Evolutionary conservation across 2,888 invertebrate genomes (phyloP).

Genomic region (Phalera bucephala): DNA sequence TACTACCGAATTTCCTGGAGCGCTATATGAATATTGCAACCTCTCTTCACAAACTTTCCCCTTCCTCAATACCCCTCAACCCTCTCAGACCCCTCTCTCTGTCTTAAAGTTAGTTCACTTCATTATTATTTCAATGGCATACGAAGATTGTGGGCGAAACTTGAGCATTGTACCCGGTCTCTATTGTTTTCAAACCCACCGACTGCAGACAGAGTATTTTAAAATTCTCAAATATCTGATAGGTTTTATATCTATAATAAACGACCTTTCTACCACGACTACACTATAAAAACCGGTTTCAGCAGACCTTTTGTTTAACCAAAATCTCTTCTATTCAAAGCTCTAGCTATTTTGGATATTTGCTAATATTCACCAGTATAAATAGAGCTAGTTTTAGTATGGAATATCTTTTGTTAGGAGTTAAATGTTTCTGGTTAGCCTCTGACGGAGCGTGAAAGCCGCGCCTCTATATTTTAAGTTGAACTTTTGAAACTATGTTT

Average conservation of each 20-base stretch:
- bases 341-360: neutral
- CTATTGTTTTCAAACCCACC: constrained; percentile 11
- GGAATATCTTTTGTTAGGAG: neutral
- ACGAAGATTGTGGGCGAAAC: constrained; percentile 7
- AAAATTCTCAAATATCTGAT: constrained; percentile 11
- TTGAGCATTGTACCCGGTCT: constrained; percentile 11
- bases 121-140: constrained; percentile 25
- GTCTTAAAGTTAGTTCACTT: constrained; percentile 9
- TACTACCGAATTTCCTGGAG: constrained; percentile 2
- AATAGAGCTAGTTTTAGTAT: neutral
- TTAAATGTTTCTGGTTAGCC: neutral
- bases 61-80: neutral
- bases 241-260: constrained; percentile 10
- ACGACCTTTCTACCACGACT: neutral
- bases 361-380: neutral
- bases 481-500: neutral
- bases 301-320: neutral
- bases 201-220: constrained; percentile 4
- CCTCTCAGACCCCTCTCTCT: constrained; percentile 9
- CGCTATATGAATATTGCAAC: constrained; percentile 30
- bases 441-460: constrained; percentile 9
- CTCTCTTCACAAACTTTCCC: constrained; percentile 2
- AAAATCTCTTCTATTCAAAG: neutral
- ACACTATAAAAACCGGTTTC: constrained; percentile 5
- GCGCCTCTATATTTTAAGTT: constrained; percentile 6